Evolutionary conservation across 2,888 invertebrate species (phyloP).

Genomic region (Scaptodrosophila latifasciaeformis): DNA sequence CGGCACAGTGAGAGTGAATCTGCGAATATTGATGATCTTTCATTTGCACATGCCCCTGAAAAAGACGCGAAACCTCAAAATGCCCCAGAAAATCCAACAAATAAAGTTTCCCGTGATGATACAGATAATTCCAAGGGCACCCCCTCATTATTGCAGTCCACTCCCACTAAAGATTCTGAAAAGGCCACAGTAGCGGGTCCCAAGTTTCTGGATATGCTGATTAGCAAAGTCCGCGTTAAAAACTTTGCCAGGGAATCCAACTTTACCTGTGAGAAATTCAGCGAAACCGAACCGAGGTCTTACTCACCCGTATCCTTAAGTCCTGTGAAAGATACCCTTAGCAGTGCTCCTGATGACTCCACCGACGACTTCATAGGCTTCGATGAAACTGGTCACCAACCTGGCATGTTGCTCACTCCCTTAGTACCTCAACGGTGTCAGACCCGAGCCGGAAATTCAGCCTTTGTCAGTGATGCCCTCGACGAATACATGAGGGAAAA

Average conservation of each 20-base stretch:
- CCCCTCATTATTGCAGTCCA: too few species aligned
- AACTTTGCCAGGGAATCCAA: conserved; percentile 41
- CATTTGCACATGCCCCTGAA: too few species aligned
- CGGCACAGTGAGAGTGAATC: too few species aligned
- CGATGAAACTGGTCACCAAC: conserved; percentile 65
- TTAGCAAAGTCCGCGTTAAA: conserved; percentile 64
- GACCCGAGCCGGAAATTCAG: conserved; percentile 64
- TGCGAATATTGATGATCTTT: too few species aligned
- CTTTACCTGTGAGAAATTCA: conserved; percentile 1
- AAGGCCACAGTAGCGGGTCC: conserved; percentile 1
- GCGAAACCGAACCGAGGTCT: background rate
- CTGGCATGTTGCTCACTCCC: conserved; percentile 73
- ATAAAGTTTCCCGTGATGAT: background rate
- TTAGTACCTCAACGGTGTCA: conserved; percentile 58
- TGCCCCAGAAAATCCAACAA: too few species aligned
- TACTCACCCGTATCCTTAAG: background rate
- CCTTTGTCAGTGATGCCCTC: conserved; percentile 76
- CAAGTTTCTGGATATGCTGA: conserved; percentile 71
- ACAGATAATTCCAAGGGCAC: background rate
- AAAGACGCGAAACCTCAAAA: too few species aligned
- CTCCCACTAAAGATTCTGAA: conserved; percentile 12
- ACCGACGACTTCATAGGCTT: conserved; percentile 72
- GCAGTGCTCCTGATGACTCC: conserved; percentile 31
- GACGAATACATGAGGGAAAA: conserved; percentile 76
- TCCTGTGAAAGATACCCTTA: conserved; percentile 1